Evolutionary conservation across 1,140 invertebrate genomes (phyloP), one percentile per base, ranked within the genome.

Genomic region (Colletes latitarsis): DNA sequence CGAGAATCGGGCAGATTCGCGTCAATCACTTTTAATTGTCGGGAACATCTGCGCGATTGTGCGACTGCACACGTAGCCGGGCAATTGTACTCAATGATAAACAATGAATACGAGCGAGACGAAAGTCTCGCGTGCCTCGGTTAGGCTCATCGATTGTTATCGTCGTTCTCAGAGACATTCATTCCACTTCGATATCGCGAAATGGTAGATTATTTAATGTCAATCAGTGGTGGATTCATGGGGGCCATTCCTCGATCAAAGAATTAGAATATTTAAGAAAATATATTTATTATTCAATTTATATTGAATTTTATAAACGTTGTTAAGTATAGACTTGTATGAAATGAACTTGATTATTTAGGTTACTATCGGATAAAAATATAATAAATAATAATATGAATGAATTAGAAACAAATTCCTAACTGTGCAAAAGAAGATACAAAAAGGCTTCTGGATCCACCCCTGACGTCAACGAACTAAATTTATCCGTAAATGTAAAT

Each of bases 1-100:
- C 74, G 57, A 43, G 68, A 70, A 63, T n/a, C 80, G 41, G 39
- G 73, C 76, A 85, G 69, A 89, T 84, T 86, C 81, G 76, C 78
- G 81, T 82, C 85, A 90, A 90, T 89, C 85, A 83, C 72, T 82
- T 87, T 86, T 88, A 89, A 90, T 90, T 88, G 86, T 79, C 64
- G 62, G 46, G 58, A 81, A 81, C 86, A 86, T 84, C 84, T 85
- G 86, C 82, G 43, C 55, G 63, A 78, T 72, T 12, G 70, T 19
- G 4, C 53, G 53, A 62, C 43, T 78, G n/a, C 68, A 71, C 57
- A 68, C 55, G 77, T 67, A 79, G 41, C 52, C 52, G 15, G 49
- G 52, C 66, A 77, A 82, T 64, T 82, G 64, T 57, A 9, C 43
- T 62, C 62, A 70, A 78, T 82, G 81, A 67, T 82, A 82, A 80